These are phyloP conservation scores for Eurytoma adleriae DNA, from an alignment of 2,888 invertebrate genomes.

Conservation along the genomic window DNA sequence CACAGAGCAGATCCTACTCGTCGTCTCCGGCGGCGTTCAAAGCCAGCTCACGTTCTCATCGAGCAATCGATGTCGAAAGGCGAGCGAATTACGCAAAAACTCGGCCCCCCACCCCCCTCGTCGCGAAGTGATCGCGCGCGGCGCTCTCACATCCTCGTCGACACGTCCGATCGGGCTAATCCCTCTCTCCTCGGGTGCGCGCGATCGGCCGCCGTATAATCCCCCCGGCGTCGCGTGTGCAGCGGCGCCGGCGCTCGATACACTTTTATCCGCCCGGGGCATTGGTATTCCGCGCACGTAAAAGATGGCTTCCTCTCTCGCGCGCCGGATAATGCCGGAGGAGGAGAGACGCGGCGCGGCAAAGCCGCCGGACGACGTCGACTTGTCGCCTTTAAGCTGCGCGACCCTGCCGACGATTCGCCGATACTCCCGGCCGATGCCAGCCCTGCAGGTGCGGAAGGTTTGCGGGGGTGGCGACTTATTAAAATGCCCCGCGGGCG, in stretches of 20 bases:
- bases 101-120: too few species aligned
- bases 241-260: conserved; percentile 47
- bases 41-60: too few species aligned
- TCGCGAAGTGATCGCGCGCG: too few species aligned
- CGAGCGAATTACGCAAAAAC: too few species aligned
- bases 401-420: neutral
- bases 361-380: conserved; percentile 16
- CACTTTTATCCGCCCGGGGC: conserved; percentile 57
- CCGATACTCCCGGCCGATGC: conserved; percentile 23
- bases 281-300: conserved; percentile 59
- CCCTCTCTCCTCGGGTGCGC: conserved; percentile 19
- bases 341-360: conserved; percentile 51
- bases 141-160: neutral
- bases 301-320: conserved; percentile 67
- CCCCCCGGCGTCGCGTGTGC: conserved; percentile 51
- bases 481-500: conserved; percentile 43
- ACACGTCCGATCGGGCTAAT: conserved; percentile 48
- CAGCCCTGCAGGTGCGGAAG: too few species aligned
- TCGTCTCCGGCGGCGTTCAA: too few species aligned
- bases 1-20: too few species aligned
- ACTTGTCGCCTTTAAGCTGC: conserved; percentile 44
- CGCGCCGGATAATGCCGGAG: conserved; percentile 67
- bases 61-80: too few species aligned
- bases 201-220: conserved; percentile 47
- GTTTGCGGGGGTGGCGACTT: conserved; percentile 15